These are phyloP conservation scores for Helostoma temminkii DNA, from an alignment of 2,797 vertebrate genomes.

Conservation along the genomic window DNA sequence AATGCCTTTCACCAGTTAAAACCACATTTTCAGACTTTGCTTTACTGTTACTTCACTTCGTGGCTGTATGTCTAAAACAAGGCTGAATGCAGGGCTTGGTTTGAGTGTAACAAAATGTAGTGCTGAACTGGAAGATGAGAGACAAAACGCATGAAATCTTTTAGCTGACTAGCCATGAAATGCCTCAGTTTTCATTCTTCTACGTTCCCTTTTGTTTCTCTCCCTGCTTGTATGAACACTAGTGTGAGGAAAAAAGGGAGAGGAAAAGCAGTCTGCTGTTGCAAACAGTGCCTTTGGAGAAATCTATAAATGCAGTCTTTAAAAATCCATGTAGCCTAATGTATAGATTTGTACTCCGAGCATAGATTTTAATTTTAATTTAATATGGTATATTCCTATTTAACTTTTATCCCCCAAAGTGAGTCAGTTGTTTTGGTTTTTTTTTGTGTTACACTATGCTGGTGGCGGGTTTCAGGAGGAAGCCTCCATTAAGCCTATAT, in stretches of 20 bases:
- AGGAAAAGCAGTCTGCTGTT: slow-evolving; percentile 81
- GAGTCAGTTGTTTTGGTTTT: slow-evolving; percentile 48
- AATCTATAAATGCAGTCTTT: slow-evolving; percentile 86
- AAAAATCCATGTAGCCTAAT: slow-evolving; percentile 82
- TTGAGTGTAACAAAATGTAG: slow-evolving; percentile 50
- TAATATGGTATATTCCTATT: slow-evolving; percentile 81
- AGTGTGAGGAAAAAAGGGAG: slow-evolving; percentile 70
- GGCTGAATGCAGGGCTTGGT: slow-evolving; percentile 61
- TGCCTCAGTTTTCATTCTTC: slow-evolving; percentile 71
- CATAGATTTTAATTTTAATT: slow-evolving; percentile 71
- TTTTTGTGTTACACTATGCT: slow-evolving; percentile 70
- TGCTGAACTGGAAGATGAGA: slow-evolving; percentile 59
- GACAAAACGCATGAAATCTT: slow-evolving; percentile 40
- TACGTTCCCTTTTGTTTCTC: slow-evolving; percentile 60
- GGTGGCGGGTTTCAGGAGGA: slow-evolving; percentile 64
- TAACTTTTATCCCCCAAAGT: slow-evolving; percentile 64
- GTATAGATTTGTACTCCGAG: slow-evolving; percentile 82
- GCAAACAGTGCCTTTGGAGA: slow-evolving; percentile 87
- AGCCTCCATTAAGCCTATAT: slow-evolving; percentile 50
- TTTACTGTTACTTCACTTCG: slow-evolving; percentile 64
- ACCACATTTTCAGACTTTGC: slow-evolving; percentile 47
- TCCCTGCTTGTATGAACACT: slow-evolving; percentile 76
- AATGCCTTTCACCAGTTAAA: slow-evolving; percentile 64
- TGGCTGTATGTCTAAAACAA: slow-evolving; percentile 47
- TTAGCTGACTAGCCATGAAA: slow-evolving; percentile 76